phyloP scores from a whole-genome alignment of 2,797 vertebrate genomes.

The Platalea minor region DNA sequence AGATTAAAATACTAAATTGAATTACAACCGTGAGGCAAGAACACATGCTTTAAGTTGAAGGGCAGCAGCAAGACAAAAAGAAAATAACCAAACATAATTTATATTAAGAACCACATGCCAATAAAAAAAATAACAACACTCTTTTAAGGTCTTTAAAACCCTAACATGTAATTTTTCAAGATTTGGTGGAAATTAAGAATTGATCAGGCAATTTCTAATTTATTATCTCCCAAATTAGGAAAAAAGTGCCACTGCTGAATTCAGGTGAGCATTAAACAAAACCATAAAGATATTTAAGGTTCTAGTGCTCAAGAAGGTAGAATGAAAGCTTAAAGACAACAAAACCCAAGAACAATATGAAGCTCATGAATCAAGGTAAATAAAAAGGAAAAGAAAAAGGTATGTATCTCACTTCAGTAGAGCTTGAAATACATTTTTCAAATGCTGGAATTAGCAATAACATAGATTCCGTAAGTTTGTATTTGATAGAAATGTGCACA shows the following conservation, averaged over 20 bases:
- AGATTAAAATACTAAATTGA: not conserved
- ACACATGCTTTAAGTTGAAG: not conserved
- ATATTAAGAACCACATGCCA: not conserved
- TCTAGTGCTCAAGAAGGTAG: not conserved
- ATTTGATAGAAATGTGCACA: not conserved
- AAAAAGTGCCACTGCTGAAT: not conserved
- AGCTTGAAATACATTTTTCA: not conserved
- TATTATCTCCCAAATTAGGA: not conserved
- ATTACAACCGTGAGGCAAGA: not conserved
- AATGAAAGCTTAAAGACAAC: not conserved
- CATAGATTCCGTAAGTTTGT: not conserved
- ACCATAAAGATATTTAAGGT: not conserved
- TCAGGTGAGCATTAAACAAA: not conserved
- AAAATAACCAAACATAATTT: not conserved
- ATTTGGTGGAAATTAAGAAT: not conserved
- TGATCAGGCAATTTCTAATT: not conserved
- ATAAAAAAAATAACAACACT: not conserved
- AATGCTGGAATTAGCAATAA: not conserved
- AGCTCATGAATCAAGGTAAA: not conserved
- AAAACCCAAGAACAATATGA: not conserved
- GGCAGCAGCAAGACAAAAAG: not conserved
- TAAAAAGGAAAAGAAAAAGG: not conserved
- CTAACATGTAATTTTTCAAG: not conserved
- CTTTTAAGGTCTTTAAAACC: not conserved
- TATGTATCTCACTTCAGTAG: not conserved